phyloP scores from a whole-genome alignment of 2,113 vertebrate genomes.

The Perccottus glenii region DNA sequence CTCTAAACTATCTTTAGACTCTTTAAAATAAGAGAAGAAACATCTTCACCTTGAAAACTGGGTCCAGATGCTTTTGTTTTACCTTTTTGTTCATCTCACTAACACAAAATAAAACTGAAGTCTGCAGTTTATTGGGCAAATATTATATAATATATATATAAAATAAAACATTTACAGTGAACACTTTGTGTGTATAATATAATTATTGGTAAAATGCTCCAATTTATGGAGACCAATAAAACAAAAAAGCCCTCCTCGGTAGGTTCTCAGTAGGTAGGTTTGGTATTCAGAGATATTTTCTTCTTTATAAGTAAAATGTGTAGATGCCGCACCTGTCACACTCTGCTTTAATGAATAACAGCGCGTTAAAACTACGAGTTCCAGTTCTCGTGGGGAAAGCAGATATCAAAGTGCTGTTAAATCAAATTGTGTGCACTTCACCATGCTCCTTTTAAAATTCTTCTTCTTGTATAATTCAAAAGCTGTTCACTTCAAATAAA shows the following conservation, averaged over 20 bases:
- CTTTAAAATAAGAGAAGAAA: too few relatives aligned
- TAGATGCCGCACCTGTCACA: constrained; percentile 27
- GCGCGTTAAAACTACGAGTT: constrained; percentile 16
- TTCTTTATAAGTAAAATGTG: constrained; percentile 12
- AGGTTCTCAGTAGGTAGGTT: not conserved
- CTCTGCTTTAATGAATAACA: constrained; percentile 23
- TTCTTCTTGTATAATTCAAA: constrained; percentile 27
- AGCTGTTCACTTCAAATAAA: constrained; percentile 40
- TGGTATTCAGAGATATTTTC: not conserved
- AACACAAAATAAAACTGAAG: too few relatives aligned
- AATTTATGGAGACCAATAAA: not conserved
- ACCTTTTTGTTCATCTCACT: too few relatives aligned
- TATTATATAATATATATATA: too few relatives aligned
- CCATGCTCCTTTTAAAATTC: constrained; percentile 12
- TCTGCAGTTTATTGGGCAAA: too few relatives aligned
- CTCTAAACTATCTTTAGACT: too few relatives aligned
- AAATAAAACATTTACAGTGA: too few relatives aligned
- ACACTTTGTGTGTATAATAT: too few relatives aligned
- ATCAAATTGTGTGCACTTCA: constrained; percentile 18
- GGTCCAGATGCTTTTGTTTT: too few relatives aligned
- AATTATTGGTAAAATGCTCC: not conserved
- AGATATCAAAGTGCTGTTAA: constrained; percentile 39
- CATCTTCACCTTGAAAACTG: too few relatives aligned
- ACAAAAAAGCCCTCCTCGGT: not conserved
- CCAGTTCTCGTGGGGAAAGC: constrained; percentile 6